phyloP scores from a whole-genome alignment of 1,140 invertebrate genomes.

The Drosophila pachea region DNA sequence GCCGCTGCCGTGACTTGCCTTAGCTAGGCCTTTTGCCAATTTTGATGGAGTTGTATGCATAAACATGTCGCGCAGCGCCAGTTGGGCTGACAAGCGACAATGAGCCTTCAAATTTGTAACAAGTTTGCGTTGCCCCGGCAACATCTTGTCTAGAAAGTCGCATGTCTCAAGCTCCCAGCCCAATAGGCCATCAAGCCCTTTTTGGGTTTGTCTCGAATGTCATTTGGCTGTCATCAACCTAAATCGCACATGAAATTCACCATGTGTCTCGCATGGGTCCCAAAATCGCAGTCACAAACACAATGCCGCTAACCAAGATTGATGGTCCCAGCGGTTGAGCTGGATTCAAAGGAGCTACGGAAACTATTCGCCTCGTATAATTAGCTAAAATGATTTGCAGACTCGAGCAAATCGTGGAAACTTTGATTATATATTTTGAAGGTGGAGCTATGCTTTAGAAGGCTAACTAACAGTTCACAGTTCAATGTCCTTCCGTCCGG shows the following conservation, averaged over 20 bases:
- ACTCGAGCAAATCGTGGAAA: conserved; percentile 7
- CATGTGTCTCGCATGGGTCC: conserved; percentile 25
- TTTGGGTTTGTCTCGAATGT: conserved; percentile 23
- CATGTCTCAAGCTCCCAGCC: conserved; percentile 8
- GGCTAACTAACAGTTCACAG: too few relatives aligned
- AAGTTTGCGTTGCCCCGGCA: conserved; percentile 53
- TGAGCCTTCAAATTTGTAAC: conserved; percentile 62
- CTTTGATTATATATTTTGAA: not conserved
- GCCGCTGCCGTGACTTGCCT: not conserved
- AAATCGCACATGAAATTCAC: conserved; percentile 30
- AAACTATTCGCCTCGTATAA: conserved; percentile 27
- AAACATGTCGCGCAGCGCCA: conserved; percentile 72
- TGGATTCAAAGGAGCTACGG: conserved; percentile 7
- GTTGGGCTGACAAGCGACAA: conserved; percentile 75
- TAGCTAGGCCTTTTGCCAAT: conserved; percentile 37
- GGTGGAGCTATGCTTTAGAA: not conserved
- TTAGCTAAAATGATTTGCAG: conserved; percentile 33
- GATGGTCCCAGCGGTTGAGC: conserved; percentile 31
- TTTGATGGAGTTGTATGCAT: conserved; percentile 77
- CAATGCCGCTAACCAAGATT: conserved; percentile 62
- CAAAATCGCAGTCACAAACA: conserved; percentile 13
- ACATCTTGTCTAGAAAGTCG: conserved; percentile 50
- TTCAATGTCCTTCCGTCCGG: too few relatives aligned
- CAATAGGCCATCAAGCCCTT: conserved; percentile 1
- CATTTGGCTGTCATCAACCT: conserved; percentile 46